Conservation (phyloP, 2,888 invertebrate genomes). For the Chloromyia formosa region DNA sequence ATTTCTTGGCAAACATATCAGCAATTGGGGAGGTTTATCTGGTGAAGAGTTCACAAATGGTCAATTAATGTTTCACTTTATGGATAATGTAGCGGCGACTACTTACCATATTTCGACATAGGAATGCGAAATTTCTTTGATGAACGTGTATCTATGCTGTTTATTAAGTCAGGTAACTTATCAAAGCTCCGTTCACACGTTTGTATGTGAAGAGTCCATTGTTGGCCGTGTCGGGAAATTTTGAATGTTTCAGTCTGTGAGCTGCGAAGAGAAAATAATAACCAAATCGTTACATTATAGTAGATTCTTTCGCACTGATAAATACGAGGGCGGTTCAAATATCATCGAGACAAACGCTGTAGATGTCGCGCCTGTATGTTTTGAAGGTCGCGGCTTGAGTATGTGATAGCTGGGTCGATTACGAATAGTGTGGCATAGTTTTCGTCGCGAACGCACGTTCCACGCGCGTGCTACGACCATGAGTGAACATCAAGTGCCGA, state of each 20-base stretch:
- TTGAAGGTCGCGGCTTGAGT: too few relatives aligned
- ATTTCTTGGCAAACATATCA: conserved; percentile 62
- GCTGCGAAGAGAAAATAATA: conserved; percentile 62
- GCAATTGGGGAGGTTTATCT: conserved; percentile 60
- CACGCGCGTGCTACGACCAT: too few relatives aligned
- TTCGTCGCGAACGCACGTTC: too few relatives aligned
- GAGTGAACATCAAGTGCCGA: too few relatives aligned
- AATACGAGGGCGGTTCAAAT: too few relatives aligned
- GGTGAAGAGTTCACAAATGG: conserved; percentile 4
- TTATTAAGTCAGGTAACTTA: conserved; percentile 58
- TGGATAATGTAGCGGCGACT: conserved; percentile 3
- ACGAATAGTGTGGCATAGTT: too few relatives aligned
- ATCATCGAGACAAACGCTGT: too few relatives aligned
- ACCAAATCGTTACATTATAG: too few relatives aligned
- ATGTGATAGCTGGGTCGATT: too few relatives aligned
- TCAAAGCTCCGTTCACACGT: conserved; percentile 55
- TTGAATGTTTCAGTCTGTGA: conserved; percentile 75
- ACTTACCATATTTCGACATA: conserved; percentile 85
- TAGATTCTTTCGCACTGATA: too few relatives aligned
- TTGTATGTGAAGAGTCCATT: conserved; percentile 59
- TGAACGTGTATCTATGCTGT: conserved; percentile 57
- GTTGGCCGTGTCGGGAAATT: conserved; percentile 61
- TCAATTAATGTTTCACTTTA: not conserved
- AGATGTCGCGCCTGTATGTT: too few relatives aligned
- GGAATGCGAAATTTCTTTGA: conserved; percentile 69